phyloP scores from a whole-genome alignment of 2,888 invertebrate genomes.

The Reticulitermes lucifugus region DNA sequence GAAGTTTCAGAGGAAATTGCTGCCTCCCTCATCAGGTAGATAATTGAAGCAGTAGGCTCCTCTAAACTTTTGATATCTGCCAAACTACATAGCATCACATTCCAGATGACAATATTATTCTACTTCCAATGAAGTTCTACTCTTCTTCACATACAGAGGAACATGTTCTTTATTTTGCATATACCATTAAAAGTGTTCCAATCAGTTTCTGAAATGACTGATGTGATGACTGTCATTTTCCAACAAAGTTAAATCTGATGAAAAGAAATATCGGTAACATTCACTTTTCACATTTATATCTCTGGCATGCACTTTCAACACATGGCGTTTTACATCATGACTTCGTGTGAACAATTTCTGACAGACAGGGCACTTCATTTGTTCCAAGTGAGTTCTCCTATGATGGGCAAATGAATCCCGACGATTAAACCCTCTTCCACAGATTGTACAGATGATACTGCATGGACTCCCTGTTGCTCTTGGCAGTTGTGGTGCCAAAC shows the following conservation, averaged over 20 bases:
- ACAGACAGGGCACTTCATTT: constrained; percentile 74
- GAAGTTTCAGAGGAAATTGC: no score
- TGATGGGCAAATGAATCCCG: constrained; percentile 72
- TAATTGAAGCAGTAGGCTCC: no score
- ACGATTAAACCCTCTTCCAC: constrained; percentile 72
- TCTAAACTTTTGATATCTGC: no score
- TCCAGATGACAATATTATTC: no score
- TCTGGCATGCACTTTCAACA: constrained; percentile 29
- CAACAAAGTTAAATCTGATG: background rate
- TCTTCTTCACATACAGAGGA: no score
- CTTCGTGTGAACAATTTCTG: constrained; percentile 70
- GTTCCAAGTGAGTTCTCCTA: constrained; percentile 72
- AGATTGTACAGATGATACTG: constrained; percentile 65
- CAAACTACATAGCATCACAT: no score
- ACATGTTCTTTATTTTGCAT: no score
- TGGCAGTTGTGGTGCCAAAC: background rate
- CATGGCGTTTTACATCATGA: constrained; percentile 55
- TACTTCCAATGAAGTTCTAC: no score
- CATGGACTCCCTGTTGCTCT: background rate
- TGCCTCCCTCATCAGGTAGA: no score
- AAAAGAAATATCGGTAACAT: background rate
- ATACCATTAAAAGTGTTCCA: background rate
- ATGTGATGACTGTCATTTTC: background rate
- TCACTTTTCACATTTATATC: background rate
- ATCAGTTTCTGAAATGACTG: background rate